Conservation (phyloP, 2,888 invertebrate species). For the Aleiodes testaceus region DNA sequence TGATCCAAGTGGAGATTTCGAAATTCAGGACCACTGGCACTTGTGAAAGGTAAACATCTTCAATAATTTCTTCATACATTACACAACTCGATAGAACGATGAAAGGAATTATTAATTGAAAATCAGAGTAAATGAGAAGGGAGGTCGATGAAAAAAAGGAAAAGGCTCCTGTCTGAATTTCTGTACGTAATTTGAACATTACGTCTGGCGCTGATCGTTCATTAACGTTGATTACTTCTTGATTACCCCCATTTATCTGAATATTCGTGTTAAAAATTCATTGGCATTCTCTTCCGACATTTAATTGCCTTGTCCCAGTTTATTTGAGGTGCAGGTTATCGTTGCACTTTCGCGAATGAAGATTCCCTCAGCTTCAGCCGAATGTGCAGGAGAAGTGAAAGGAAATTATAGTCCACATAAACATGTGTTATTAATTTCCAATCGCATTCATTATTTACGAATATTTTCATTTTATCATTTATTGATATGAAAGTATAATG, state of each 20-base stretch:
- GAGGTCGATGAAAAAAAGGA: not conserved
- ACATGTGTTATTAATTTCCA: conserved; percentile 35
- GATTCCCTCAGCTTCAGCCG: conserved; percentile 28
- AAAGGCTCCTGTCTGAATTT: no score
- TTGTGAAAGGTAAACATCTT: no score
- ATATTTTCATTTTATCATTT: no score
- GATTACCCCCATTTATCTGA: not conserved
- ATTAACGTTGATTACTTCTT: not conserved
- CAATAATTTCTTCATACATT: no score
- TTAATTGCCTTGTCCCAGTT: conserved; percentile 40
- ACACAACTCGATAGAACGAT: no score
- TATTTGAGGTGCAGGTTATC: conserved; percentile 42
- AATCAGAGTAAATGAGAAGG: no score
- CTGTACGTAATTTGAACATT: conserved; percentile 20
- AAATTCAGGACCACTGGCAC: no score
- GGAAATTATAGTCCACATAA: conserved; percentile 47
- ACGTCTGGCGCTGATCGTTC: conserved; percentile 1
- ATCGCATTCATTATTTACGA: not conserved
- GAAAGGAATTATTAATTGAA: no score
- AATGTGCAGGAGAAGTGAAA: conserved; percentile 50
- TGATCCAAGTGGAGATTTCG: no score
- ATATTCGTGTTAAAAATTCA: conserved; percentile 17
- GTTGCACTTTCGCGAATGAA: conserved; percentile 51
- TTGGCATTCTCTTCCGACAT: conserved; percentile 11
- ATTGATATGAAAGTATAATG: no score